Evolutionary conservation across 2,113 vertebrate species (phyloP).

Genomic region (Nycticebus coucang): DNA sequence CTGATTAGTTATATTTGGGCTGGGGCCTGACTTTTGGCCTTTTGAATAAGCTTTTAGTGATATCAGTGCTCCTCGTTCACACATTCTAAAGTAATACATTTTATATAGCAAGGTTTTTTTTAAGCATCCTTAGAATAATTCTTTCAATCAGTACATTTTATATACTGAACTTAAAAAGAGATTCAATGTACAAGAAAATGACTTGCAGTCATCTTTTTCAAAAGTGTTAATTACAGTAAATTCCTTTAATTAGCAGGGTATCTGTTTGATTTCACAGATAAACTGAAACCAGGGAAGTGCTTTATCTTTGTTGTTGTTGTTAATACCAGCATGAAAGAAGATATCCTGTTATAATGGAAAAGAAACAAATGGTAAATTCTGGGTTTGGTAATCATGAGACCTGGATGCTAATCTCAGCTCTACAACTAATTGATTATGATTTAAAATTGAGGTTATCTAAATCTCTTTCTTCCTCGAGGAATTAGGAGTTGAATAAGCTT

Average conservation of each 20-base stretch:
- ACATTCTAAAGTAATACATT: neutral
- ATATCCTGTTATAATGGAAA: neutral
- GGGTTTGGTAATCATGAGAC: neutral
- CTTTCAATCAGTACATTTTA: neutral
- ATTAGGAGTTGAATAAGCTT: neutral
- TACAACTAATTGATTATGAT: neutral
- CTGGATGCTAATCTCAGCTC: neutral
- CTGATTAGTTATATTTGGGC: neutral
- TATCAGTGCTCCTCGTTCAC: neutral
- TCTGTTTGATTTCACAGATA: constrained; percentile 9
- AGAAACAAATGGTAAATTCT: neutral
- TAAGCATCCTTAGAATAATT: neutral
- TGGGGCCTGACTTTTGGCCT: neutral
- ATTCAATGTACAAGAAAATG: neutral
- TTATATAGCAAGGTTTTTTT: neutral
- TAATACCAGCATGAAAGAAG: neutral
- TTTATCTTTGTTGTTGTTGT: neutral
- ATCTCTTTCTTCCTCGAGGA: neutral
- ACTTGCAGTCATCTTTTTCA: neutral
- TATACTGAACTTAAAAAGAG: neutral
- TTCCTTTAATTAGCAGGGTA: constrained; percentile 32
- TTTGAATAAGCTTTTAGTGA: neutral
- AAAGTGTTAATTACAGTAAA: neutral
- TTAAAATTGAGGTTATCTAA: neutral
- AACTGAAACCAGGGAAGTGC: neutral